Percentiles rank a stretch among this genome's conserved stretches.
Conservation (phyloP, 2,797 vertebrate genomes). For the Hippopotamyrus pictus region DNA sequence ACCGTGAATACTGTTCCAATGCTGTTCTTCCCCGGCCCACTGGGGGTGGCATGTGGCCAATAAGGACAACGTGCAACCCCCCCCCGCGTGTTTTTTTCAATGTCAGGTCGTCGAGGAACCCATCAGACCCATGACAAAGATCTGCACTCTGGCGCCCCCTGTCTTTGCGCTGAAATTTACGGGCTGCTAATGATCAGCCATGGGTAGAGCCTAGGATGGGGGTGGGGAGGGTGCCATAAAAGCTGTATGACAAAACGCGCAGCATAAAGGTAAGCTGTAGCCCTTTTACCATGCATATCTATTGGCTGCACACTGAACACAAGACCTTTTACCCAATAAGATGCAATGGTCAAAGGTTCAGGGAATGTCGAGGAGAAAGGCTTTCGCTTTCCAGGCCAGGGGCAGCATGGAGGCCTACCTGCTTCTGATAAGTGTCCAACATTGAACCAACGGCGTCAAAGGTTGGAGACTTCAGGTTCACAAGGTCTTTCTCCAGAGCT, state of each 20-base stretch:
- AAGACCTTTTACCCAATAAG: neutral
- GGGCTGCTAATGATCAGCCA: neutral
- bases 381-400: neutral
- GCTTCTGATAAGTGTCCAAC: conserved; percentile 70
- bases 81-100: neutral
- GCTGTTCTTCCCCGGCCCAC: neutral
- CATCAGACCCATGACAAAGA: neutral
- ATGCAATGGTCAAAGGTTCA: neutral
- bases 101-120: neutral
- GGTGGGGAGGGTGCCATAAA: neutral
- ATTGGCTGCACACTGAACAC: neutral
- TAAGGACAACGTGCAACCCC: neutral
- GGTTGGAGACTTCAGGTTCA: conserved; percentile 73
- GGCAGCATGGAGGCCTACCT: conserved; percentile 55
- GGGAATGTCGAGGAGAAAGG: neutral
- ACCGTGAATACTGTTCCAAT: neutral
- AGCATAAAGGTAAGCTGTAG: neutral
- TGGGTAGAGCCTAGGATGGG: neutral
- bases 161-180: neutral
- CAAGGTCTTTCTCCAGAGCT: conserved; percentile 79
- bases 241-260: neutral
- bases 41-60: neutral
- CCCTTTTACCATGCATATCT: neutral
- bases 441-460: conserved; percentile 65
- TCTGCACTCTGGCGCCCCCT: neutral